These are phyloP conservation scores for Drosophila ironensis DNA, from an alignment of 1,140 invertebrate species.

Conservation along the genomic window DNA sequence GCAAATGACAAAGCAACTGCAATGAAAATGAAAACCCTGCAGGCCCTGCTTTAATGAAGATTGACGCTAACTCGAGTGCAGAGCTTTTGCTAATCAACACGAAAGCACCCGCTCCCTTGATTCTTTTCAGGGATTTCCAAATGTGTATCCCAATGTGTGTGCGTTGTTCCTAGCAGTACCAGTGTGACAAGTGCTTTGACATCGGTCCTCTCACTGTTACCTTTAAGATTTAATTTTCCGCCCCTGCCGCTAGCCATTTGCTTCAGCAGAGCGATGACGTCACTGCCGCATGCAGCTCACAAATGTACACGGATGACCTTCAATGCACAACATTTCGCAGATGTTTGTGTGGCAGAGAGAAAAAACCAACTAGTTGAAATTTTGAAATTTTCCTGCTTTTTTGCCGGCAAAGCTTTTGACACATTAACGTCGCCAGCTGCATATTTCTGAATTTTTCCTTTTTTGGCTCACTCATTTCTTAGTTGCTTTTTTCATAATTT, in stretches of 20 bases:
- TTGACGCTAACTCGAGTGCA: conserved; percentile 41
- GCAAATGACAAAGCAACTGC: conserved; percentile 20
- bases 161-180: no score
- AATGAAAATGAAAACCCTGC: conserved; percentile 38
- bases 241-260: conserved; percentile 29
- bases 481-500: conserved; percentile 62
- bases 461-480: conserved; percentile 54
- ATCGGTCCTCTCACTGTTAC: conserved; percentile 3
- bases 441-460: conserved; percentile 22
- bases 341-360: not conserved
- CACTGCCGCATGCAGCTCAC: conserved; percentile 29
- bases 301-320: conserved; percentile 28
- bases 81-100: conserved; percentile 28
- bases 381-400: conserved; percentile 14
- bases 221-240: conserved; percentile 17
- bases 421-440: conserved; percentile 63
- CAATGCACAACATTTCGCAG: conserved; percentile 18
- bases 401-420: conserved; percentile 39
- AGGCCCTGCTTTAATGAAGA: conserved; percentile 29
- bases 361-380: not conserved
- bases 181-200: conserved; percentile 37
- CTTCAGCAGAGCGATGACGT: conserved; percentile 49
- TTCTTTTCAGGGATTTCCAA: not conserved
- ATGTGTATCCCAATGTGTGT: no score
- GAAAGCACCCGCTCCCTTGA: not conserved